Percentiles rank a stretch among this genome's conserved stretches.
phyloP scores from a whole-genome alignment of 2,888 invertebrate genomes.

The Frankliniella fusca region DNA sequence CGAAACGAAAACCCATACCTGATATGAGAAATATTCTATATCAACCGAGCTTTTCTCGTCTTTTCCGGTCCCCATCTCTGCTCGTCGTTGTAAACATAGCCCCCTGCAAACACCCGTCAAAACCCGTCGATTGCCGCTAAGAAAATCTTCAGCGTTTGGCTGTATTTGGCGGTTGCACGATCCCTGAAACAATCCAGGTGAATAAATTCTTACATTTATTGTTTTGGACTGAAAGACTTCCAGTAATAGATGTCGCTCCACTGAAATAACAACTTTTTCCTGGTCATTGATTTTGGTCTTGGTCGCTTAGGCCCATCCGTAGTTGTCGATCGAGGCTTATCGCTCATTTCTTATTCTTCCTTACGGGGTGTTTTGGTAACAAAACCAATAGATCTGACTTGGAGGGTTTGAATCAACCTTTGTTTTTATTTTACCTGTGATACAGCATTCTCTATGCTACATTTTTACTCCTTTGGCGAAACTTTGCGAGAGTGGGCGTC shows the following conservation, averaged over 20 bases:
- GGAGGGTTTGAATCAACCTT: too few species aligned
- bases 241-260: too few species aligned
- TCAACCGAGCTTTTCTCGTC: not conserved
- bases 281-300: not conserved
- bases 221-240: too few species aligned
- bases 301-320: not conserved
- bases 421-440: too few species aligned
- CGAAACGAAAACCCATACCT: not conserved
- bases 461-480: too few species aligned
- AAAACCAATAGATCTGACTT: too few species aligned
- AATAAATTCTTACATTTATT: not conserved
- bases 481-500: not conserved
- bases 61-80: not conserved
- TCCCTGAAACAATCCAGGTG: not conserved
- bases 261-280: too few species aligned
- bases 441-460: too few species aligned
- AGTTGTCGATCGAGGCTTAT: not conserved
- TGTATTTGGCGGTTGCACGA: not conserved
- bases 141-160: conserved; percentile 1
- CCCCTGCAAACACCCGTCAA: not conserved
- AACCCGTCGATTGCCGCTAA: not conserved
- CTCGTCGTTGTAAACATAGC: not conserved
- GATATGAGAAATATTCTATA: not conserved
- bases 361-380: too few species aligned
- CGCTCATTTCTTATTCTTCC: too few species aligned